A percentile compares a stretch with the other conserved stretches of the same genome.
These are phyloP conservation scores for Nasua narica DNA, from an alignment of 2,797 vertebrate genomes.

Conservation along the genomic window DNA sequence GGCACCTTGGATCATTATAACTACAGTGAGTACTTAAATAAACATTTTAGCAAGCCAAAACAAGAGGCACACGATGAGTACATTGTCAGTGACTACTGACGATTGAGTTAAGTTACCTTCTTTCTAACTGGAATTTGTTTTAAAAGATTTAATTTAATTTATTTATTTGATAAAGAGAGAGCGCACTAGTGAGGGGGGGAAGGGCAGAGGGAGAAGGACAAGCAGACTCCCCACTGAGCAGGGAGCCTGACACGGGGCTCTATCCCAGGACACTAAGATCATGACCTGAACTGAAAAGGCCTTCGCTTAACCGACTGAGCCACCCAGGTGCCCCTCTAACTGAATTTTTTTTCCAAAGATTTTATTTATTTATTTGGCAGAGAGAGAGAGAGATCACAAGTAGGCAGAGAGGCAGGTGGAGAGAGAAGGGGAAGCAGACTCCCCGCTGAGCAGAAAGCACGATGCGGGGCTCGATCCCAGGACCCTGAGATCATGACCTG, in stretches of 20 bases:
- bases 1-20: background rate
- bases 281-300: background rate
- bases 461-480: background rate
- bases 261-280: background rate
- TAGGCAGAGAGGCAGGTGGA: too few species aligned
- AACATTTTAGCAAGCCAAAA: background rate
- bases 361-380: too few species aligned
- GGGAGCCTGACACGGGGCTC: background rate
- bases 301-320: fast-evolving
- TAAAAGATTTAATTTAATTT: background rate
- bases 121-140: background rate
- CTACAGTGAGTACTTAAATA: background rate
- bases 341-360: too few species aligned
- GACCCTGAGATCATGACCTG: background rate
- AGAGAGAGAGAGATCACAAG: too few species aligned
- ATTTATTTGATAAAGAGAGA: background rate
- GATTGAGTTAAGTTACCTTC: background rate
- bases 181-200: fast-evolving
- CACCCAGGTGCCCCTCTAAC: background rate
- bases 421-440: background rate
- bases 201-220: background rate
- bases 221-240: too few species aligned
- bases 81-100: background rate
- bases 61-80: background rate
- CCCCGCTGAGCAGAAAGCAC: background rate